Evolutionary conservation across 2,797 vertebrate species (phyloP), one percentile per base, ranked within the genome.

Genomic region (Ambastaia sidthimunki): DNA sequence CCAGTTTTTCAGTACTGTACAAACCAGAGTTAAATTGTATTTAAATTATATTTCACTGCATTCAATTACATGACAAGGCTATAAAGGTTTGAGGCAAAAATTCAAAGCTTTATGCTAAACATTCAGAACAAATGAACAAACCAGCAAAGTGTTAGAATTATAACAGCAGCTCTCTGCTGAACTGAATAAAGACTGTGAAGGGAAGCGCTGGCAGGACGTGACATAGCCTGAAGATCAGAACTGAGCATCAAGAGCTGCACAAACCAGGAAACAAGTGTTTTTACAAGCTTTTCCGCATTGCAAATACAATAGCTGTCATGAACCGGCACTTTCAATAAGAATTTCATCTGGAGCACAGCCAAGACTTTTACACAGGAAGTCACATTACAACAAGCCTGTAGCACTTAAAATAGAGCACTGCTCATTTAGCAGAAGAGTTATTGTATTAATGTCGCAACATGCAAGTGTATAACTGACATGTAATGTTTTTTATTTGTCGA

Each of bases 251-350:
- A 23, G 72, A 72, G 48, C 75, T 25, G 76, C 59, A 31, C 50
- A 83, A 63, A 78, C 62, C 82, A 85, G 84, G 84, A 85, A 83
- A 81, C 77, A 25, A 68, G 57, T 85, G 82, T 85, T 84, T 85
- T 84, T 79, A 67, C 78, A 79, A 85, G 68, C 82, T 74, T 76
- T 82, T 85, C 85, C 85, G 25, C 79, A n/a, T 81, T 68, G 72
- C 78, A 71, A 57, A 80, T 73, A 85, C 84, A 85, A 85, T 84
- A 80, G 82, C 80, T 78, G 82, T 82, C 80, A 71, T 84, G 82
- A 71, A 62, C 80, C 41, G 41, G 74, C 76, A 63, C 71, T 76
- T 78, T 80, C 71, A 78, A 80, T 80, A 71, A 77, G 71, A 67
- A 57, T 57, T 80, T 84, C 50, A 74, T 83, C 79, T 78, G 81